Base-by-base conservation (phyloP, 2,888 invertebrate genomes). In the Calephelis perditalis region DNA sequence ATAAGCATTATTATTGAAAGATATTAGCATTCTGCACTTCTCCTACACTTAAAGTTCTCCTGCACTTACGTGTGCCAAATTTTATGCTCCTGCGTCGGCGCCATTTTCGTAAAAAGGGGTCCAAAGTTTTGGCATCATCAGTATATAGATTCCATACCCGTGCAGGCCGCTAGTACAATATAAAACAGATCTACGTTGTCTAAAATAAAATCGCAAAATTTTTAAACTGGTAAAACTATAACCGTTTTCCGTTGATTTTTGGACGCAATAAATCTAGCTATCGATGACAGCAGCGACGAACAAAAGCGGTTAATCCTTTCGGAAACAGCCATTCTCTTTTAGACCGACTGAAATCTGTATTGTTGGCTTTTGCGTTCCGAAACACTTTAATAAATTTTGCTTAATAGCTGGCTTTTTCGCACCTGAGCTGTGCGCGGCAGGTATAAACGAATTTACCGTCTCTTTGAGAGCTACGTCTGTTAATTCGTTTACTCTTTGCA, bases 401-500 rank as follows among this genome's bases (percentile, higher is more conserved):
- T 84, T 83, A 82, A 81, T 76, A 77, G 78, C 78, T 77, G 75
- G 76, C 78, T 80, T 81, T 82, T 82, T 83, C 79, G 78, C 87
- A 87, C 86, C 86, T 85, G 85, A 78, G 78, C 81, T 75, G 70
- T 72, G 72, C 64, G 78, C 73, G 79, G 77, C 84, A 52, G 52
- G 85, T 85, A 83, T 78, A 82, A 86, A 81, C 74, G 79, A 85
- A 86, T 86, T 86, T 84, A 80, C 81, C 82, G 75, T 78, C 76
- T 78, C 80, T 78, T 75, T 75, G 78, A 77, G 77, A 75, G 73
- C 71, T 73, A 75, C 84, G 82, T 81, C 84, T 81, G 84, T 83
- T 87, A 86, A 87, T 87, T 86, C 85, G 84, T 86, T 88, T 87
- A 86, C 83, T 85, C 86, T 84, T 82, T 78, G 80, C 80, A 71